phyloP scores from a whole-genome alignment of 2,797 vertebrate species.

The Columba guinea region DNA sequence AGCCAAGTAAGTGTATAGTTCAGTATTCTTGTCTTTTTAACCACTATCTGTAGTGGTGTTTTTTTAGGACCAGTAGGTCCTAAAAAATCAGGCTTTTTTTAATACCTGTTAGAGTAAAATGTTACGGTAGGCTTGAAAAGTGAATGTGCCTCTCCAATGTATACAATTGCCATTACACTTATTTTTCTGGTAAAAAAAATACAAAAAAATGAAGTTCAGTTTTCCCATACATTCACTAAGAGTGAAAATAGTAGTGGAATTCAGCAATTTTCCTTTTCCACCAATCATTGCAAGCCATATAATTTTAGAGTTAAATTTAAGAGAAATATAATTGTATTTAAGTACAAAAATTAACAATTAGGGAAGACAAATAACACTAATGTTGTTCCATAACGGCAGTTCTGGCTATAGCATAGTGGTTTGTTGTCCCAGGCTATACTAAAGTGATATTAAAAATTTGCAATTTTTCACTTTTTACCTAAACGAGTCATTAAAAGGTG shows the following conservation, averaged over 20 bases:
- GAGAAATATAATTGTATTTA: neutral
- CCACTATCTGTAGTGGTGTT: fast-evolving
- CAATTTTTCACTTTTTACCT: neutral
- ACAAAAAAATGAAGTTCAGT: neutral
- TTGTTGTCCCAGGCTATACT: neutral
- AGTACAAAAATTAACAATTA: neutral
- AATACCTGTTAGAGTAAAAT: neutral
- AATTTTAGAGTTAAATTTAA: neutral
- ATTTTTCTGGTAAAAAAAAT: neutral
- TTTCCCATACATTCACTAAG: neutral
- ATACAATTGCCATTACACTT: neutral
- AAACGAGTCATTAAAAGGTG: neutral
- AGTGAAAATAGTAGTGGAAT: neutral
- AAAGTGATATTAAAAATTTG: neutral
- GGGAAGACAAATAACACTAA: neutral
- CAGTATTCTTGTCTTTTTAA: neutral
- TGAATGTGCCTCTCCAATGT: neutral
- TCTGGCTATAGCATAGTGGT: neutral
- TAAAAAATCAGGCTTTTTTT: neutral
- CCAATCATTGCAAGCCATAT: neutral
- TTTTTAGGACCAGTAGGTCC: neutral
- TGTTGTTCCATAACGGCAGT: neutral
- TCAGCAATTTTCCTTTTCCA: neutral
- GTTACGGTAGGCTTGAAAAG: neutral
- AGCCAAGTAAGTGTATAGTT: neutral